Percentiles rank a stretch among this genome's conserved stretches.
These are phyloP conservation scores for Eilema griseolum DNA, from an alignment of 2,888 invertebrate species.

Conservation along the genomic window DNA sequence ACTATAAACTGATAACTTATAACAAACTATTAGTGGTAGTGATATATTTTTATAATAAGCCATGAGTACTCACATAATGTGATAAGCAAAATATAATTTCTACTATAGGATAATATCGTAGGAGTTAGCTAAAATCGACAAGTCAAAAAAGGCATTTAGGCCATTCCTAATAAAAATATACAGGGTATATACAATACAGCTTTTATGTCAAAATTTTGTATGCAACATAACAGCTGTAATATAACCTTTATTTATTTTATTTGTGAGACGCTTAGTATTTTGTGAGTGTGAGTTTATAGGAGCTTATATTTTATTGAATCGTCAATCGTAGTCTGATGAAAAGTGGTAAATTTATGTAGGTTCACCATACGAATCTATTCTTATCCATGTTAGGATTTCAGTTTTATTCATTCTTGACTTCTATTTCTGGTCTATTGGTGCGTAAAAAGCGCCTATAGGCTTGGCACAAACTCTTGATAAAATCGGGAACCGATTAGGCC, in stretches of 20 bases:
- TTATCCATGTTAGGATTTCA: constrained; percentile 38
- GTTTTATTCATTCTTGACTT: constrained; percentile 54
- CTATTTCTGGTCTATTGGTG: constrained; percentile 59
- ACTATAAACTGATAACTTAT: too few species aligned
- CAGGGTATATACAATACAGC: too few species aligned
- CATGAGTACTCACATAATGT: not conserved
- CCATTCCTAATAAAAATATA: too few species aligned
- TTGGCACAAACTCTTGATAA: constrained; percentile 66
- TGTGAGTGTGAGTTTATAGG: too few species aligned
- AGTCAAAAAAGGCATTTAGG: not conserved
- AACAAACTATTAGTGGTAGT: too few species aligned
- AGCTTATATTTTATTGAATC: too few species aligned
- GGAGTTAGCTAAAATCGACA: not conserved
- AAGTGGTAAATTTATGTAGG: not conserved
- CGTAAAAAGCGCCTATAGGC: constrained; percentile 68
- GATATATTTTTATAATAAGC: too few species aligned
- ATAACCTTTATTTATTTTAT: too few species aligned
- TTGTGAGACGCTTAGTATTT: too few species aligned
- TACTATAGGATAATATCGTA: not conserved
- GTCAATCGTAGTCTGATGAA: too few species aligned
- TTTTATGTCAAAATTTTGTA: too few species aligned
- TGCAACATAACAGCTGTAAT: too few species aligned
- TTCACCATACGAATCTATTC: constrained; percentile 16
- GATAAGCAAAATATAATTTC: not conserved
- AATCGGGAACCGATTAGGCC: constrained; percentile 71